Conservation (phyloP, 2,797 vertebrate species). For the Gallinago nigripennis region DNA sequence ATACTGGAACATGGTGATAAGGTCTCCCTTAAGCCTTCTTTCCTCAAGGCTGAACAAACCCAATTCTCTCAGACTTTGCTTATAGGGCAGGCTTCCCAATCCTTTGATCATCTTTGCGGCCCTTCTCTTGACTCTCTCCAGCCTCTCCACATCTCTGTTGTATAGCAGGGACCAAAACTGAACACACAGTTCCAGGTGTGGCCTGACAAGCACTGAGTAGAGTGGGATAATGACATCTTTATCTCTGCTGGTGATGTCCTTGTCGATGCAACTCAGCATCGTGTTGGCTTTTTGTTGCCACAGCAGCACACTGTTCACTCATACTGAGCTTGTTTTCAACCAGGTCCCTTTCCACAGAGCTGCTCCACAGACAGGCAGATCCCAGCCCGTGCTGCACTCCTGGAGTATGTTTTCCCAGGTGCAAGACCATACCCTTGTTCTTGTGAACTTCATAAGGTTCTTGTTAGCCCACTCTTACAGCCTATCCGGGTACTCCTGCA, state of each 20-base stretch:
- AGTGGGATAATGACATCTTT: neutral
- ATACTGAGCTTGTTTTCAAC: neutral
- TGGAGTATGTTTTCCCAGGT: neutral
- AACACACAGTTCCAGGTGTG: neutral
- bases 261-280: neutral
- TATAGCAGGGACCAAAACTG: neutral
- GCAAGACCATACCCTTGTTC: neutral
- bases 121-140: neutral
- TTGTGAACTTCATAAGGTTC: neutral
- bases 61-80: neutral
- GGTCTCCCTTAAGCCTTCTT: neutral
- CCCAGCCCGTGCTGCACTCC: neutral
- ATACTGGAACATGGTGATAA: neutral
- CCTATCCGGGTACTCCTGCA: neutral
- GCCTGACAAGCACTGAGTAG: neutral
- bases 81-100: neutral
- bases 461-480: neutral
- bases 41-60: neutral
- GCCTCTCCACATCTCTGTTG: neutral
- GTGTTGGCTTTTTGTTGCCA: neutral
- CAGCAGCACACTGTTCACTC: neutral
- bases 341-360: neutral
- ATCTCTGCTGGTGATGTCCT: neutral
- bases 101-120: neutral
- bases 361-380: neutral